Conservation (phyloP, 1,140 invertebrate species). For the Hylyphantes graminicola region DNA sequence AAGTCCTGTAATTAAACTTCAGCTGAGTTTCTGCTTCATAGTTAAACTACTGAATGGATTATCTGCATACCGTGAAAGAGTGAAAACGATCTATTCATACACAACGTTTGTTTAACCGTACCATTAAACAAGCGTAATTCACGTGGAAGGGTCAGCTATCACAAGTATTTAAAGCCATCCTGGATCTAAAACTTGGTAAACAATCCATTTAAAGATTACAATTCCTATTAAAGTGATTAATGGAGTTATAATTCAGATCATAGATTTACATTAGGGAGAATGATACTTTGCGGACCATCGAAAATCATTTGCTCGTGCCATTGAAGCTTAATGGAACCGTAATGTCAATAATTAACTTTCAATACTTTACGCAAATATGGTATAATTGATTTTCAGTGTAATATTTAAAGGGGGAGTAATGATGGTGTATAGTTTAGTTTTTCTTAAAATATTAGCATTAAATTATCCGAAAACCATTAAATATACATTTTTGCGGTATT, state of each 20-base stretch:
- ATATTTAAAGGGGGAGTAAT: no score
- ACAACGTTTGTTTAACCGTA: slow-evolving; percentile 16
- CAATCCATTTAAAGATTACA: slow-evolving; percentile 46
- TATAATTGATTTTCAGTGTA: no score
- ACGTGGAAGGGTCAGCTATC: slow-evolving; percentile 8
- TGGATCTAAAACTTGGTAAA: slow-evolving; percentile 11
- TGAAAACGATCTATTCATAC: neutral
- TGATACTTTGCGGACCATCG: slow-evolving; percentile 3
- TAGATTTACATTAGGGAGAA: slow-evolving; percentile 28
- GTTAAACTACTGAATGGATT: no score
- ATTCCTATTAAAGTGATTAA: slow-evolving; percentile 22
- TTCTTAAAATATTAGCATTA: no score
- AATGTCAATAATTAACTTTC: no score
- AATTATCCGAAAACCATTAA: no score
- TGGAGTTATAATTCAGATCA: slow-evolving; percentile 23
- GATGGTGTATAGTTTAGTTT: no score
- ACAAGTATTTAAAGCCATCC: neutral
- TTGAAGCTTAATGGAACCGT: no score
- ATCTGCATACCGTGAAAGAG: neutral
- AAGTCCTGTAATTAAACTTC: no score
- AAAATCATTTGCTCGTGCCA: neutral
- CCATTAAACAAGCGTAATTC: slow-evolving; percentile 6
- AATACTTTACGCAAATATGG: no score
- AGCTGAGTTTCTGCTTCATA: no score
- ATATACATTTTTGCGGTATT: no score